Evolutionary conservation across 2,797 vertebrate species (phyloP).

Genomic region (Urophycis tenuis): DNA sequence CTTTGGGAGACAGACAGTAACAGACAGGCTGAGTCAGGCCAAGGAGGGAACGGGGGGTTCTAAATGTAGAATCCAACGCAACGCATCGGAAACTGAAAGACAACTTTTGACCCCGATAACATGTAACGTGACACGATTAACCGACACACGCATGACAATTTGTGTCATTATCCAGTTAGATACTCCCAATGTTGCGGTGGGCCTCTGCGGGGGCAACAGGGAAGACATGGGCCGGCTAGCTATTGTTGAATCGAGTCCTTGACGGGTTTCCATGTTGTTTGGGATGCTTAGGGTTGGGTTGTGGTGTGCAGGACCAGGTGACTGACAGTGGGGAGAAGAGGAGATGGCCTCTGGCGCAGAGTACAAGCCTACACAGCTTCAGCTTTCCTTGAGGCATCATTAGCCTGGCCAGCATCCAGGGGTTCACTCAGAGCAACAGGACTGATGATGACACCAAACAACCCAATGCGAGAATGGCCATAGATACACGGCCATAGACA

Average conservation of each 20-base stretch:
- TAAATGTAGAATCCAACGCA: conserved; percentile 2
- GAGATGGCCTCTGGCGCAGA: not conserved
- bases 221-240: not conserved
- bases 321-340: not conserved
- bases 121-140: not conserved
- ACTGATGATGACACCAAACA: not conserved
- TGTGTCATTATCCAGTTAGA: not conserved
- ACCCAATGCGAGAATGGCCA: not conserved
- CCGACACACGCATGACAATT: not conserved
- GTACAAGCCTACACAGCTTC: conserved; percentile 36
- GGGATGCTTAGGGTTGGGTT: not conserved
- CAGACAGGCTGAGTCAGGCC: not conserved
- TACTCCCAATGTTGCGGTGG: too few species aligned
- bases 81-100: not conserved
- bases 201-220: not conserved
- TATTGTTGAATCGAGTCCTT: not conserved
- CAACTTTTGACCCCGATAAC: not conserved
- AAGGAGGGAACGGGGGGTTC: not conserved
- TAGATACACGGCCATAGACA: too few species aligned
- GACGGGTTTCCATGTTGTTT: not conserved
- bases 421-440: conserved; percentile 33
- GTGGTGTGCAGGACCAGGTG: not conserved
- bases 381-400: conserved; percentile 52
- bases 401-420: conserved; percentile 39
- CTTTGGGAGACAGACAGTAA: conserved; percentile 2